Evolutionary conservation across 2,888 invertebrate species (phyloP).

Genomic region (Epsilonema sp.): DNA sequence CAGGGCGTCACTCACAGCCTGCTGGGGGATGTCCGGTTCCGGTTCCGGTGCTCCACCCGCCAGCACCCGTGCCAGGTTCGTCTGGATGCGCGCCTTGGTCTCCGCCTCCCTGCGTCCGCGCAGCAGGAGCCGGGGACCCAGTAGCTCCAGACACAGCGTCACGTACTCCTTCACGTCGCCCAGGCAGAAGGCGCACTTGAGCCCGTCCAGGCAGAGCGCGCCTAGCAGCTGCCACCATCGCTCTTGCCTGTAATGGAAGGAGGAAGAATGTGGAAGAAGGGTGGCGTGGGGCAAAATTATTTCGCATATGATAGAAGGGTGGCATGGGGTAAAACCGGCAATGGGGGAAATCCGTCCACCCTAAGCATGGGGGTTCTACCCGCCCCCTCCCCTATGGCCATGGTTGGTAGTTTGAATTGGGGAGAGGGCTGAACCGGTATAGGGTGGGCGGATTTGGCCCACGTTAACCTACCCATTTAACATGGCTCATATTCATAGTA

Average conservation of each 20-base stretch:
- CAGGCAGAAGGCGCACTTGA: constrained; percentile 7
- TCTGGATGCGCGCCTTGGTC: constrained; percentile 1
- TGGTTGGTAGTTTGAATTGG: too few relatives aligned
- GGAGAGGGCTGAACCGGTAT: too few relatives aligned
- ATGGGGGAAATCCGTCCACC: too few relatives aligned
- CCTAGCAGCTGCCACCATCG: constrained; percentile 5
- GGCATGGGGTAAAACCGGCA: too few relatives aligned
- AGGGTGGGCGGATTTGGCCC: too few relatives aligned
- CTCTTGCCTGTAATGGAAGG: constrained; percentile 8
- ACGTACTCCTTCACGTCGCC: constrained; percentile 9
- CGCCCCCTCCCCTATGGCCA: too few relatives aligned
- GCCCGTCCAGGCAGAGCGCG: neutral
- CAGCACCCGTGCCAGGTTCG: constrained; percentile 4
- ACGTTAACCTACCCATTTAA: too few relatives aligned
- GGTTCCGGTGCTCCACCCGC: constrained; percentile 3
- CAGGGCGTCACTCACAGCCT: neutral
- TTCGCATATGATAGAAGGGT: too few relatives aligned
- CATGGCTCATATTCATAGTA: too few relatives aligned
- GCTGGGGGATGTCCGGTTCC: neutral
- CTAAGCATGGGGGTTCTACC: too few relatives aligned
- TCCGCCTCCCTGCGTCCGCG: neutral
- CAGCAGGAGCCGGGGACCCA: neutral
- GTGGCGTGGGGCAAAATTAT: too few relatives aligned
- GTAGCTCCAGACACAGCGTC: constrained; percentile 5
- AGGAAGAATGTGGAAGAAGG: too few relatives aligned